Percentiles rank a stretch among this genome's conserved stretches.
phyloP scores from a whole-genome alignment of 1,140 invertebrate genomes.

The Antheraea pernyi region DNA sequence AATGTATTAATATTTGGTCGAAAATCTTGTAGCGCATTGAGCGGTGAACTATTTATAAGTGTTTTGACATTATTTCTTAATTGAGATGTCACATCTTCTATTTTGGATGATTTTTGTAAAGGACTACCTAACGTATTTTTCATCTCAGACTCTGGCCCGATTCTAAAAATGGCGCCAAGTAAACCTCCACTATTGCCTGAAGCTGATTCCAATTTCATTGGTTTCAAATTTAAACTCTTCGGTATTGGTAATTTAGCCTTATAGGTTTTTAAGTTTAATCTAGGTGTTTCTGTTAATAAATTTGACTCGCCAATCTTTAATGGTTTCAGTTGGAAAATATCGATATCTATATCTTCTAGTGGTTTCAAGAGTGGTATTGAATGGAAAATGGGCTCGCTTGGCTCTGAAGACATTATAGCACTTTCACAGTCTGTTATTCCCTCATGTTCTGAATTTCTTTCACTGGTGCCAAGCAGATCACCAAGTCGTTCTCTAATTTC shows the following conservation, averaged over 20 bases:
- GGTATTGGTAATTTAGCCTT: slow-evolving; percentile 41
- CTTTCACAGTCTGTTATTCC: slow-evolving; percentile 1
- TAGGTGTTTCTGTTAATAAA: slow-evolving; percentile 17
- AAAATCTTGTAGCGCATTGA: slow-evolving; percentile 7
- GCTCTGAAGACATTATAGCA: slow-evolving; percentile 23
- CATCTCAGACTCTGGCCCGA: background rate
- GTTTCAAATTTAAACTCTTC: slow-evolving; percentile 35
- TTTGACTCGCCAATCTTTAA: background rate
- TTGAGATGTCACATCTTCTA: slow-evolving; percentile 27
- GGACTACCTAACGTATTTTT: slow-evolving; percentile 12
- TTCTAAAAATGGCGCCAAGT: slow-evolving; percentile 5
- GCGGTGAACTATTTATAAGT: slow-evolving; percentile 17
- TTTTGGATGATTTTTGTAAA: slow-evolving; percentile 17
- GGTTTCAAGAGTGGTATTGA: slow-evolving; percentile 13
- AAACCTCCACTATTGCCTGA: slow-evolving; percentile 27
- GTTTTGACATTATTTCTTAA: slow-evolving; percentile 24
- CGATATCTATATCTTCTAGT: slow-evolving; percentile 32
- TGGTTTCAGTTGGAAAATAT: slow-evolving; percentile 33
- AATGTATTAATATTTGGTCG: background rate
- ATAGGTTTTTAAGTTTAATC: slow-evolving; percentile 32
- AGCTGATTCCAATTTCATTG: slow-evolving; percentile 28
- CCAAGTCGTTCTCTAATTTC: slow-evolving; percentile 26
- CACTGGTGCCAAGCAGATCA: slow-evolving; percentile 27
- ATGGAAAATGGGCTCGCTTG: slow-evolving; percentile 21
- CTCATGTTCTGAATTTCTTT: slow-evolving; percentile 13